Base-by-base conservation (phyloP, 2,888 invertebrate genomes). In the Meteorus colon region DNA sequence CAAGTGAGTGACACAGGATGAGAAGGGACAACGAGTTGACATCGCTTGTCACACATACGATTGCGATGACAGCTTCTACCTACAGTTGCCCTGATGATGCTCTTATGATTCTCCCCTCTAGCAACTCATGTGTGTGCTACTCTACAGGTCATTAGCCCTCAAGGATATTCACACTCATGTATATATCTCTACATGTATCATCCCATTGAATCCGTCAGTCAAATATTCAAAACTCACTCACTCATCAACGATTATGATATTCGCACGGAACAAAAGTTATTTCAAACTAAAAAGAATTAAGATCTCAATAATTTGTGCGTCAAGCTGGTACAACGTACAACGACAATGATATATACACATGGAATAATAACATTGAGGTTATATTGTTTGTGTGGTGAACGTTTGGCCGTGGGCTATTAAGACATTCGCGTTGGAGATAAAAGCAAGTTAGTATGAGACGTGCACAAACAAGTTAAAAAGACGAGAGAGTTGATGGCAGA, bases 391-490 rank as follows among this genome's bases (percentile, higher is more conserved):
- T 48, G n/a, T 14, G 67, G 68, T 31, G 69, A 34, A 19, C 29
- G 34, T 41, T 48, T 75, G 75, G 76, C 77, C 76, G 77, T 69
- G 77, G 78, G 84, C 85, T 87, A 86, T 86, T 85, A 84, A 87
- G 85, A 85, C 86, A 83, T 86, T 83, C 80, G 79, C 82, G 81
- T 77, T 59, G 59, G 80, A 82, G 84, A 85, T 85, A 85, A 86
- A 86, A 84, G 84, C 81, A 83, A 78, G 67, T 41, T n/a, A 66
- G 45, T 63, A 68, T 68, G 45, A 31, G n/a, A 27, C 51, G n/a
- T 14, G n/a, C 27, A 29, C 62, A 29, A 55, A n/a, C 34, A 37
- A 68, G 68, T 45, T 29, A 48, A 48, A 48, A 68, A 68, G 51
- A 68, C 29, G 59, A 70, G 34, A 19, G 24, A 31, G 10, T 31